Base-by-base conservation (phyloP, 1,140 invertebrate species). In the Coelopa frigida region DNA sequence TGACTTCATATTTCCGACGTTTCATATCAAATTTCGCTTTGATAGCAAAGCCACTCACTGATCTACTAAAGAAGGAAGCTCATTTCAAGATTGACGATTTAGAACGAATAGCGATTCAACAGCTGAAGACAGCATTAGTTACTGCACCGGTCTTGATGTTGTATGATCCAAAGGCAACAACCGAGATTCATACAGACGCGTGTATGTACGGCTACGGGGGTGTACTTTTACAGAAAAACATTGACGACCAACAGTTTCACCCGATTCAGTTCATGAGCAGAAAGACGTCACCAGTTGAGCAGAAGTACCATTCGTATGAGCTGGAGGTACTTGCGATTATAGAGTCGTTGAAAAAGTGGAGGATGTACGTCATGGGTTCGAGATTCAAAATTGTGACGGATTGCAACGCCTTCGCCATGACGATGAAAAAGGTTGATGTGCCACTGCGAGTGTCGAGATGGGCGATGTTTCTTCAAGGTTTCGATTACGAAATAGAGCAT, bases 1-100 rank as follows among this genome's bases (percentile, higher is more conserved):
- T 70, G 39, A 57, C 55, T 3, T 54, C 55, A 21, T 68, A 67
- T 54, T 67, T 70, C 44, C 24, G 60, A 8, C 53, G 51, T 50
- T 61, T 64, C 47, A 58, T 64, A 10, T 32, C 46, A n/a, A 38
- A 35, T 22, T 68, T 51, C 35, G 31, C 59, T 7, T 38, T 44
- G 22, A 52, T 58, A 12, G 57, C 55, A 8, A 46, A 41, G 44
- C 60, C 62, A 1, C 33, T 66, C 20, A 20, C 50, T 17, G 26
- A 44, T 14, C 17, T 59, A 4, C 27, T 53, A 10, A 47, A 40
- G 18, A 50, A 38, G 14, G 43, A 44, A 5, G 27, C 11, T 11
- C 5, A 7, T 2, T 61, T 54, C 12, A n/a, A 1, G 8, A 22
- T 32, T 15, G 12, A n/a, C 1, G 21, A 47, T 14, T 24, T 40